These are phyloP conservation scores for Mustela lutreola DNA, from an alignment of 2,113 vertebrate genomes.

Conservation along the genomic window DNA sequence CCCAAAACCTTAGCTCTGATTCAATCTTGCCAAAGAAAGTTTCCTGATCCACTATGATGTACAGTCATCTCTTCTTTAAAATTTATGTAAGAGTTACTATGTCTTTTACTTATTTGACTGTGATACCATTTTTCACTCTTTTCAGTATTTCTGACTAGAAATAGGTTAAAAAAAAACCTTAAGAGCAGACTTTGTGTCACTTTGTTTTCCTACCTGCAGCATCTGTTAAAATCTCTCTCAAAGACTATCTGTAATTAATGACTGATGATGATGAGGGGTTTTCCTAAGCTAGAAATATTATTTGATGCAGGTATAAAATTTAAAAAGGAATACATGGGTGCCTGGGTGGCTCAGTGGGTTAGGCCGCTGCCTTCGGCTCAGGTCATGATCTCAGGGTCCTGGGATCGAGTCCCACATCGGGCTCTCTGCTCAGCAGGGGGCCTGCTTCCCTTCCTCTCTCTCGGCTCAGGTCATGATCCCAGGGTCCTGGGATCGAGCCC, in stretches of 20 bases:
- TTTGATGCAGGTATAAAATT: not conserved
- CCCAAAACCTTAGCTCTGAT: not conserved
- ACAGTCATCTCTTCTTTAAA: not conserved
- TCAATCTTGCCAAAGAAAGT: not conserved
- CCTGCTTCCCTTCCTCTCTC: too few species aligned
- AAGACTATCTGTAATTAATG: conserved; percentile 36
- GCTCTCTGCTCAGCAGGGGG: too few species aligned
- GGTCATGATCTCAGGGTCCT: too few species aligned
- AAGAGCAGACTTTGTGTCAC: not conserved
- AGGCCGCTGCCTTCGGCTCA: too few species aligned
- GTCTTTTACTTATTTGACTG: conserved; percentile 13
- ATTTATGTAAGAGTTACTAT: not conserved
- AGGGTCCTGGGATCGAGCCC: too few species aligned
- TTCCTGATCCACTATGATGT: not conserved
- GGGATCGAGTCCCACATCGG: too few species aligned
- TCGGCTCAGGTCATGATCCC: too few species aligned
- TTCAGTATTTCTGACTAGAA: not conserved
- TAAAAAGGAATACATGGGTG: not conserved
- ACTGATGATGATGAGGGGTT: not conserved
- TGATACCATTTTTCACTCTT: not conserved
- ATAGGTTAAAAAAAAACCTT: not conserved
- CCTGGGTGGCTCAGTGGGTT: too few species aligned
- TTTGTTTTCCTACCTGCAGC: conserved; percentile 18
- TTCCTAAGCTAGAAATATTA: conserved; percentile 14
- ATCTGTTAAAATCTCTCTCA: conserved; percentile 2